Evolutionary conservation across 2,888 invertebrate genomes (phyloP).

Genomic region (Melanostoma mellinum): DNA sequence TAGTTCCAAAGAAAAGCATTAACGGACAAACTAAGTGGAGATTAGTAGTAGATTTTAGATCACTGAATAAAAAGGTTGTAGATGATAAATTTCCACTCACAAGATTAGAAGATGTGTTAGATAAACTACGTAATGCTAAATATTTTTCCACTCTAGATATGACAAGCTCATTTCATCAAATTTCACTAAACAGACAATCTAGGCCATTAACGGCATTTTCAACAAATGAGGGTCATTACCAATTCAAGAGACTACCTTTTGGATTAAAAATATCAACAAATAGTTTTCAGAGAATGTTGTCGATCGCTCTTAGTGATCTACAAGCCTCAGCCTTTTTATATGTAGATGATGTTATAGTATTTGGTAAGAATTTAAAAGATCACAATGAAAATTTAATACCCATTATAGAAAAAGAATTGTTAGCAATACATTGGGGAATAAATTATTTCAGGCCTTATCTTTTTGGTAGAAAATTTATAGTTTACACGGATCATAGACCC

Average conservation of each 20-base stretch:
- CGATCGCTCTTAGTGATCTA: conserved; percentile 50
- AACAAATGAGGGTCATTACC: too few species aligned
- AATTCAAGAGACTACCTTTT: too few species aligned
- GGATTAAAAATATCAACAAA: too few species aligned
- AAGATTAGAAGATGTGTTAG: conserved; percentile 47
- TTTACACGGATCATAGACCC: not conserved
- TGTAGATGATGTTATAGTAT: conserved; percentile 72
- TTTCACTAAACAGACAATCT: too few species aligned
- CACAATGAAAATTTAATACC: conserved; percentile 52
- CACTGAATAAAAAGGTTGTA: conserved; percentile 54
- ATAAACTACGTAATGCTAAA: conserved; percentile 53
- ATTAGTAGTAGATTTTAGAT: conserved; percentile 45
- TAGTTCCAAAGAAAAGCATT: conserved; percentile 55
- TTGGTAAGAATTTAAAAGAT: conserved; percentile 48
- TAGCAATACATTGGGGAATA: conserved; percentile 8
- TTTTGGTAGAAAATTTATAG: not conserved
- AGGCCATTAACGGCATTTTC: too few species aligned
- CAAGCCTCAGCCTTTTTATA: conserved; percentile 54
- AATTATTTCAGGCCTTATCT: not conserved
- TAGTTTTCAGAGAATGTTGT: conserved; percentile 65
- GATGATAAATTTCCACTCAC: conserved; percentile 59
- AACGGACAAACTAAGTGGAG: conserved; percentile 47
- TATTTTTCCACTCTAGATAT: conserved; percentile 60
- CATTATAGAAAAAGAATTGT: conserved; percentile 9
- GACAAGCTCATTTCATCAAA: too few species aligned